Evolutionary conservation across 2,888 invertebrate species (phyloP).

Genomic region (Chesias legatella): DNA sequence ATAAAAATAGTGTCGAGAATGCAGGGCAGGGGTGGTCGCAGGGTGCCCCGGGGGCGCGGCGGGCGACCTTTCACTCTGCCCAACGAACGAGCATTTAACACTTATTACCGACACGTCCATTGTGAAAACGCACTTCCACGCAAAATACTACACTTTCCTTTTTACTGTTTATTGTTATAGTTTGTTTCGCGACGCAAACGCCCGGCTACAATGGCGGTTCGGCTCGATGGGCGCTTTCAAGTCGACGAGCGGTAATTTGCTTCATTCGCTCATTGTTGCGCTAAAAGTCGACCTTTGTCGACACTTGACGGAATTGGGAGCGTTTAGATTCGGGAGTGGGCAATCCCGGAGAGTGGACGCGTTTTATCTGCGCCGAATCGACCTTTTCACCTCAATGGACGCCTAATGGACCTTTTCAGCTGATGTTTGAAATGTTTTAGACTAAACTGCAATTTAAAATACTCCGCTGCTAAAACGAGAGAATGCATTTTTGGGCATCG

Average conservation of each 20-base stretch:
- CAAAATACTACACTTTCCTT: conserved; percentile 77
- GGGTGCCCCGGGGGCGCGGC: conserved; percentile 25
- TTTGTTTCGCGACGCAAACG: conserved; percentile 78
- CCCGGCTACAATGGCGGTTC: conserved; percentile 67
- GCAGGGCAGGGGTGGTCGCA: conserved; percentile 23
- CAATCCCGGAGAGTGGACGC: conserved; percentile 69
- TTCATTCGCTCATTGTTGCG: conserved; percentile 74
- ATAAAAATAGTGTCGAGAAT: conserved; percentile 56
- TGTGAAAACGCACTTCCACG: conserved; percentile 60
- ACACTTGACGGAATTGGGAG: conserved; percentile 74
- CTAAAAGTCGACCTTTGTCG: conserved; percentile 78
- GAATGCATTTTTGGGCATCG: too few relatives aligned
- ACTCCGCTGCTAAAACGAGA: conserved; percentile 4
- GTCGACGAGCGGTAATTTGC: conserved; percentile 77
- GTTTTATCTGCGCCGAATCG: conserved; percentile 41
- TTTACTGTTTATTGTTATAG: conserved; percentile 78
- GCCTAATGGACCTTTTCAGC: conserved; percentile 33
- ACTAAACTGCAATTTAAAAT: conserved; percentile 16
- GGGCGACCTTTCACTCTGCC: conserved; percentile 56
- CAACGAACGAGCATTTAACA: conserved; percentile 73
- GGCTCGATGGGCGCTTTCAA: conserved; percentile 72
- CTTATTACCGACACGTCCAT: conserved; percentile 63
- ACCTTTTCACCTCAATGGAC: conserved; percentile 33
- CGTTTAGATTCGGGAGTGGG: conserved; percentile 75
- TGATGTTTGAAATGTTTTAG: conserved; percentile 29